These are phyloP conservation scores for Loriculus beryllinus DNA, from an alignment of 2,797 vertebrate species.

Conservation along the genomic window DNA sequence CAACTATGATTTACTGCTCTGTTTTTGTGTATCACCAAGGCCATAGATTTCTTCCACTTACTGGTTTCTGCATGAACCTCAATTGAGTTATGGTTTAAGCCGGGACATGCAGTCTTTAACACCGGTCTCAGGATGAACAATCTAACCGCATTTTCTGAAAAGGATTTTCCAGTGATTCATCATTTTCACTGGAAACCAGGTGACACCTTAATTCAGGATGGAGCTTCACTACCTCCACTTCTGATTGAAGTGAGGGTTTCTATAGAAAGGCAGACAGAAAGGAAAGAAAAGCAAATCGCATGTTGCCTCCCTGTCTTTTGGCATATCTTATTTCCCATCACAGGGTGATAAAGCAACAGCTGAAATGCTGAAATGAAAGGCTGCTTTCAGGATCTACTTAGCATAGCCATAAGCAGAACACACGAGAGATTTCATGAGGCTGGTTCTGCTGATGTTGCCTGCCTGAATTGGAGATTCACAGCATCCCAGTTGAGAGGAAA, in stretches of 20 bases:
- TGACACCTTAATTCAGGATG: slow-evolving; percentile 44
- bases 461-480: not conserved
- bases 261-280: slow-evolving; percentile 12
- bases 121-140: slow-evolving; percentile 3
- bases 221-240: slow-evolving; percentile 17
- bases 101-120: slow-evolving; percentile 33
- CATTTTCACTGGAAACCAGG: slow-evolving; percentile 41
- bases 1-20: slow-evolving; percentile 25
- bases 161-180: slow-evolving; percentile 45
- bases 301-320: not conserved
- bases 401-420: not conserved
- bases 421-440: not conserved
- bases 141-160: slow-evolving; percentile 33
- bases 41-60: slow-evolving; percentile 58
- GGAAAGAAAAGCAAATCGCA: not conserved
- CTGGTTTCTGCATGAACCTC: slow-evolving; percentile 45
- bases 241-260: slow-evolving; percentile 6
- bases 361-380: slow-evolving; percentile 13
- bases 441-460: not conserved
- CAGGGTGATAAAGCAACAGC: not conserved
- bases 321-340: slow-evolving; percentile 37
- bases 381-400: slow-evolving; percentile 20
- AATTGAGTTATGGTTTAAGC: slow-evolving; percentile 35
- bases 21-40: slow-evolving; percentile 10
- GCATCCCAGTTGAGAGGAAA: not conserved